Evolutionary conservation across 2,797 vertebrate species (phyloP).

Genomic region (Chelon labrosus): DNA sequence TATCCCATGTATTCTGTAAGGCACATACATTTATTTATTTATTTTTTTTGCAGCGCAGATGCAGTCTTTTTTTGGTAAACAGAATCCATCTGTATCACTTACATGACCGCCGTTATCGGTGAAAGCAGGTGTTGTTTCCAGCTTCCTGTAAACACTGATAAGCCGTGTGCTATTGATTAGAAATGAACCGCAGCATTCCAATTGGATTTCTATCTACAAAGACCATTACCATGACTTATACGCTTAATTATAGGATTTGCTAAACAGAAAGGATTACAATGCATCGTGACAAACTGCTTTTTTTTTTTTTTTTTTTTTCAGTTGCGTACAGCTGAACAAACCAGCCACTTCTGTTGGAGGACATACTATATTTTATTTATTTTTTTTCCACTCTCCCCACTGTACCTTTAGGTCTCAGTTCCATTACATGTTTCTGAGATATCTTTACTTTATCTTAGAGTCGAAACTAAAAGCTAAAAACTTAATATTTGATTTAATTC

Average conservation of each 20-base stretch:
- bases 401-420: too few relatives aligned
- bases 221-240: conserved; percentile 42
- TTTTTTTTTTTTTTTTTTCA: background rate
- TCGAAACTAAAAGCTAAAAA: too few relatives aligned
- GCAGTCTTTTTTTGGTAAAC: conserved; percentile 2
- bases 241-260: conserved; percentile 33
- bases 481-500: too few relatives aligned
- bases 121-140: conserved; percentile 49
- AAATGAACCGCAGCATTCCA: conserved; percentile 32
- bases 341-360: background rate
- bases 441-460: too few relatives aligned
- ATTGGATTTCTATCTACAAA: conserved; percentile 36
- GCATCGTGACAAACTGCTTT: background rate
- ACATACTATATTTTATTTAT: too few relatives aligned
- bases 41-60: conserved; percentile 8
- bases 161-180: conserved; percentile 57
- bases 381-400: too few relatives aligned
- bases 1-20: too few relatives aligned
- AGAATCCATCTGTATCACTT: conserved; percentile 48
- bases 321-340: background rate
- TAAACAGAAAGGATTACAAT: conserved; percentile 22
- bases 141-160: conserved; percentile 53
- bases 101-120: conserved; percentile 47
- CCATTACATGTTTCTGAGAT: too few relatives aligned
- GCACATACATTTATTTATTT: too few relatives aligned